Evolutionary conservation across 53 echinoderm and acorn worm genomes (phyloP), one percentile per base, ranked within the genome.

Genomic region (Antedon mediterranea): DNA sequence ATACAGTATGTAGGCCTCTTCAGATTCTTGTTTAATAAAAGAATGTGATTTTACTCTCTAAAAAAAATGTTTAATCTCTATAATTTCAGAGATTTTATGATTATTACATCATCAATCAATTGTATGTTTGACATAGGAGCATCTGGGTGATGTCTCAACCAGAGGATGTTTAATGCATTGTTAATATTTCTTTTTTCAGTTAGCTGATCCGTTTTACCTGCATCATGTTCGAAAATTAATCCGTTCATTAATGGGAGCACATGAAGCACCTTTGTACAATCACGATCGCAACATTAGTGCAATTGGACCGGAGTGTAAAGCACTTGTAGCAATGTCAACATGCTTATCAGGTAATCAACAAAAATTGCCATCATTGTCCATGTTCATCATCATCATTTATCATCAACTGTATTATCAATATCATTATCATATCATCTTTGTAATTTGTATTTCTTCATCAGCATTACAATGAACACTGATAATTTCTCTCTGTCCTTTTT

Each of bases 241-340:
- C 77, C 75, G 80, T 34, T 34, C 32, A 9, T 74, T 92, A 32
- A 85, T 82, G 27, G 93, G 93, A 28, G 83, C 81, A 30, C 85
- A 84, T 76, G 43, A 86, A 71, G 86, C 82, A 30, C 89, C 85
- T 0, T 81, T 89, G 28, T 89, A 89, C 72, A 71, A 71, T 37
- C 57, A 79, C 44, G 89, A 89, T 43, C 73, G 72, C 30, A 79
- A 77, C 31, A 80, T 84, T 72, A 76, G 76, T 32, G 2, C 30
- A 6, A 73, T 72, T 31, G 78, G 74, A 30, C 80, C 78, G 32
- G 89, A 86, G 32, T 79, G 82, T 20, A 79, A 81, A 23, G 86
- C 89, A 8, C 86, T 89, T 7, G 72, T 86, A 31, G 83, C 86
- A 14, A 71, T 86, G 29, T 89, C 89, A 32, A 86, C 85, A 6